Conservation (phyloP, 2,113 vertebrate species). For the Pan troglodytes region NHGRI_mPanTro3-v2.1_pri NC_072402.2:68069501-68070000, state of each 20-base stretch:
- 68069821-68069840: neutral
- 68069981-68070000: neutral
- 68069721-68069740: neutral
- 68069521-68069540: neutral
- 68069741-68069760: neutral
- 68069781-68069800: neutral
- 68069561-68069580: neutral
- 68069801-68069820: neutral
- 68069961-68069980: neutral
- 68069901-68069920: neutral
- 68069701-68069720: neutral
- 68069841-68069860: neutral
- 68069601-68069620: neutral
- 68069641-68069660: neutral
- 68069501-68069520: neutral
- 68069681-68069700: neutral
- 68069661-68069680: neutral
- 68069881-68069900: neutral
- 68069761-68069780: neutral
- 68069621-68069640: neutral
- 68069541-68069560: neutral
- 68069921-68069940: neutral
- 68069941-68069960: neutral
- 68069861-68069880: neutral
- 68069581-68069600: neutral